Percentiles rank a stretch among this genome's conserved stretches.
These are phyloP conservation scores for Indicator maculatus DNA, from an alignment of 2,113 vertebrate species.

Conservation along the genomic window DNA sequence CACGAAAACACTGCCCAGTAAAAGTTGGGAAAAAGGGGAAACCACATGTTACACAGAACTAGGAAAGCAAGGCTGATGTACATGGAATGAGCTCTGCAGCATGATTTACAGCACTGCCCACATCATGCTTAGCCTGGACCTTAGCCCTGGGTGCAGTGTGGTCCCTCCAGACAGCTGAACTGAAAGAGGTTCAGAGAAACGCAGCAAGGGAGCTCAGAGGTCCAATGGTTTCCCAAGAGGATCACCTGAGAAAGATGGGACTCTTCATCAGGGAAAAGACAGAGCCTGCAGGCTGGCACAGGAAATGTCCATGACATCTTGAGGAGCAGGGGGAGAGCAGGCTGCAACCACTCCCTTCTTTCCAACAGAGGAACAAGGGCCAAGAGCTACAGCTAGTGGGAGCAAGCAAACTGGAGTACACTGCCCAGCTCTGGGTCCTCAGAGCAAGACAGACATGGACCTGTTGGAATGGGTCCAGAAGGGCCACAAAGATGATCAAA, in stretches of 20 bases:
- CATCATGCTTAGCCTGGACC: background rate
- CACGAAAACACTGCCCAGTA: background rate
- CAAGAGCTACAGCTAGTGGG: background rate
- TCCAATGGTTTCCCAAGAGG: background rate
- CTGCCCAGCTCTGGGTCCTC: too few relatives aligned
- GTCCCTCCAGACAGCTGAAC: background rate
- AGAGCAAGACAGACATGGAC: too few relatives aligned
- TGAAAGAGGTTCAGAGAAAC: background rate
- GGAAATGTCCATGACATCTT: background rate
- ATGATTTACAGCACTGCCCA: background rate
- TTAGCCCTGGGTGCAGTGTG: background rate
- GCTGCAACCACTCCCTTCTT: background rate
- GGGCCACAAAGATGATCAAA: too few relatives aligned
- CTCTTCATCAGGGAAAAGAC: background rate
- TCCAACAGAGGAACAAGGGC: background rate
- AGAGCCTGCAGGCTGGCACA: too few relatives aligned
- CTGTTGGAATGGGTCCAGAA: too few relatives aligned
- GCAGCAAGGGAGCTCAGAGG: background rate
- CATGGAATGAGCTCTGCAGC: too few relatives aligned
- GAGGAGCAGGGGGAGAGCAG: background rate
- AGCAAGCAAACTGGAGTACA: background rate
- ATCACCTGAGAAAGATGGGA: background rate
- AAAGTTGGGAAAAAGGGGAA: background rate
- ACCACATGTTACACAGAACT: fast-evolving
- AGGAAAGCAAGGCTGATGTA: background rate